These are phyloP conservation scores for Corapipo altera DNA, from an alignment of 2,113 vertebrate species.

Conservation along the genomic window DNA sequence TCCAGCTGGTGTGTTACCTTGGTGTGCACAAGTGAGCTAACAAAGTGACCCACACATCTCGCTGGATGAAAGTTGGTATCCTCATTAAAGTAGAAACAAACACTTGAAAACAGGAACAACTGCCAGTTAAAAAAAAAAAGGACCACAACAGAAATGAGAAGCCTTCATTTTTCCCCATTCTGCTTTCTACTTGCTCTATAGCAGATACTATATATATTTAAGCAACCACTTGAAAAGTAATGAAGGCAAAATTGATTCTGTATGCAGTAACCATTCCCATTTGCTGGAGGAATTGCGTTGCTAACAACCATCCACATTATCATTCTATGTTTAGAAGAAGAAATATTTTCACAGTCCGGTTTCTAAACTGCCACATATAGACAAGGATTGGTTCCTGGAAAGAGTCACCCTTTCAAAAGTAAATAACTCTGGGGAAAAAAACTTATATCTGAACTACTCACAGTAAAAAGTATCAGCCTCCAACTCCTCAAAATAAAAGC, in stretches of 20 bases:
- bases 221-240: slow-evolving; percentile 60
- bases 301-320: slow-evolving; percentile 31
- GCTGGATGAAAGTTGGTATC: slow-evolving; percentile 80
- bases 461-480: neutral
- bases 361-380: neutral
- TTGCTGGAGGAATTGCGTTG: slow-evolving; percentile 14
- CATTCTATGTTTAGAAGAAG: neutral
- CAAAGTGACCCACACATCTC: slow-evolving; percentile 77
- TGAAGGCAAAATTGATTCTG: slow-evolving; percentile 62
- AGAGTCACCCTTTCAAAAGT: neutral
- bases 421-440: neutral
- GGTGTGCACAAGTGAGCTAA: slow-evolving; percentile 68
- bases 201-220: slow-evolving; percentile 4
- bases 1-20: slow-evolving; percentile 76
- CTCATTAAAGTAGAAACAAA: slow-evolving; percentile 86
- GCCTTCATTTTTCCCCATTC: slow-evolving; percentile 35
- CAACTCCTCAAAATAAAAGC: slow-evolving; percentile 7
- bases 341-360: slow-evolving; percentile 32
- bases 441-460: neutral
- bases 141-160: slow-evolving; percentile 31
- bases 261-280: slow-evolving; percentile 21
- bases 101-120: slow-evolving; percentile 76
- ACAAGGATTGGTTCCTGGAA: neutral
- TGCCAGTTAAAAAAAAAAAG: slow-evolving; percentile 59
- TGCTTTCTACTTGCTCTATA: slow-evolving; percentile 36